Evolutionary conservation across 2,113 vertebrate genomes (phyloP).

Genomic region (Elachura formosa): DNA sequence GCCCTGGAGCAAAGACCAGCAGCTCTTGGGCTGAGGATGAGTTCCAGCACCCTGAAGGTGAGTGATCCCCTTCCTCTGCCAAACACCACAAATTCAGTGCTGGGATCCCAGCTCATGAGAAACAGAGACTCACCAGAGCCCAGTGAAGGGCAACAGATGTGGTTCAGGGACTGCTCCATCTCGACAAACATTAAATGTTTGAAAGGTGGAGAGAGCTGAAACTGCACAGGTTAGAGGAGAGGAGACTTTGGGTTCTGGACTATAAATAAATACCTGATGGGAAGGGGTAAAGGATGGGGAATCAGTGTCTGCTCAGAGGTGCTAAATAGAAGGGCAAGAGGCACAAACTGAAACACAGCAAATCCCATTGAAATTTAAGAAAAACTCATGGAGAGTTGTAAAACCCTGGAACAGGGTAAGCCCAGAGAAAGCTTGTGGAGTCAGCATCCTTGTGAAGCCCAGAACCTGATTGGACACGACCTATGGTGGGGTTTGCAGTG

Average conservation of each 20-base stretch:
- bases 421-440: neutral
- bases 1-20: neutral
- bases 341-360: neutral
- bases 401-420: neutral
- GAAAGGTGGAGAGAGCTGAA: neutral
- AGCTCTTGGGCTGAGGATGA: neutral
- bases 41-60: neutral
- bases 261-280: neutral
- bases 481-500: neutral
- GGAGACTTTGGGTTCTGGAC: neutral
- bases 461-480: neutral
- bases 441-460: neutral
- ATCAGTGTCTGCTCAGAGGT: neutral
- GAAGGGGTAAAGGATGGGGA: neutral
- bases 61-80: neutral
- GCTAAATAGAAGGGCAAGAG: neutral
- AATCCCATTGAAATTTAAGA: neutral
- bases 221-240: neutral
- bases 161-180: neutral
- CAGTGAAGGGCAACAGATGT: neutral
- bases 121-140: no score
- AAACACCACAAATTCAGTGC: neutral
- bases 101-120: neutral
- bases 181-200: fast-evolving
- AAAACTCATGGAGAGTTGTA: neutral